A percentile compares a stretch with the other conserved stretches of the same genome.
Conservation (phyloP, 2,888 invertebrate genomes). For the Leptothorax acervorum region DNA sequence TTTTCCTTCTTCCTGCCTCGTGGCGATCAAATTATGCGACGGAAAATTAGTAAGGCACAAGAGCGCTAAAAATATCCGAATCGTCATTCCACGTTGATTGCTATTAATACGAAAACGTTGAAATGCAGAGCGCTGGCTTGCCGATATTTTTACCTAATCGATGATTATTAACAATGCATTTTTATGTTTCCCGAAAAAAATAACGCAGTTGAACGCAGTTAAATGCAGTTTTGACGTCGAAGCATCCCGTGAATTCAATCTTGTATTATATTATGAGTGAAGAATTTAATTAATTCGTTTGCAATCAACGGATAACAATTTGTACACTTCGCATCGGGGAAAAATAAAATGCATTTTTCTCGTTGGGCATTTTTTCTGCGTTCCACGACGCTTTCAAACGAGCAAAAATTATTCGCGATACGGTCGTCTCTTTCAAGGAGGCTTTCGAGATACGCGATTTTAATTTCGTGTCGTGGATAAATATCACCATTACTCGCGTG, state of each 20-base stretch:
- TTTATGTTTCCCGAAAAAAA: neutral
- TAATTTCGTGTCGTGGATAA: slow-evolving; percentile 23
- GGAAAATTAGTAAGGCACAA: slow-evolving; percentile 13
- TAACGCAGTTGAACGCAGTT: neutral
- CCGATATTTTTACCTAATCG: slow-evolving; percentile 15
- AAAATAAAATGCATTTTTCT: slow-evolving; percentile 50
- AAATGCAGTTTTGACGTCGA: slow-evolving; percentile 3
- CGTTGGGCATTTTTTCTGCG: neutral
- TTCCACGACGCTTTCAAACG: slow-evolving; percentile 27
- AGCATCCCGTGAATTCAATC: slow-evolving; percentile 46
- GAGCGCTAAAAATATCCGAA: neutral
- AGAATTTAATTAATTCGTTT: slow-evolving; percentile 56
- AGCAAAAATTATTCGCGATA: slow-evolving; percentile 24
- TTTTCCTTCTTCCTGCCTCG: neutral
- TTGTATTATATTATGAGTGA: slow-evolving; percentile 41
- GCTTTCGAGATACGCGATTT: slow-evolving; percentile 31
- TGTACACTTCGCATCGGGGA: slow-evolving; percentile 23
- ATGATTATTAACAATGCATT: slow-evolving; percentile 11
- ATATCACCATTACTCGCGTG: neutral
- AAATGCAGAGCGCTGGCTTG: neutral
- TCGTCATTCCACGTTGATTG: neutral
- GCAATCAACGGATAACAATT: slow-evolving; percentile 51
- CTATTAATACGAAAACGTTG: neutral
- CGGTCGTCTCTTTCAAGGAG: neutral
- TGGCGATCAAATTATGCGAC: neutral